These are phyloP conservation scores for Thymelicus sylvestris DNA, from an alignment of 2,888 invertebrate species.

Conservation along the genomic window DNA sequence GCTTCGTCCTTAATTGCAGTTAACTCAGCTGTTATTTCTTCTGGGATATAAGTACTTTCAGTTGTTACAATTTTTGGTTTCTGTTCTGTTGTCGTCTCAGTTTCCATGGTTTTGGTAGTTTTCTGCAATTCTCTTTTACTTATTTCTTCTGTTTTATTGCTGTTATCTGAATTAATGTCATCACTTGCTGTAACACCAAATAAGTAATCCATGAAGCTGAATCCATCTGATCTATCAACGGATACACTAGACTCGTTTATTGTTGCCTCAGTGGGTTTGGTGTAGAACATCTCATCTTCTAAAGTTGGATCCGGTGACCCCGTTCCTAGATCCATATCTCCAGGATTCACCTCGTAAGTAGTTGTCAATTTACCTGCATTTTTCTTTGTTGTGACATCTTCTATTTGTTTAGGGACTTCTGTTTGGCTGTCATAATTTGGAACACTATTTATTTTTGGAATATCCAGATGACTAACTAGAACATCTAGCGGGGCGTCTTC, in stretches of 20 bases:
- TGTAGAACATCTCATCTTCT: conserved; percentile 60
- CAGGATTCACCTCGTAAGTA: conserved; percentile 51
- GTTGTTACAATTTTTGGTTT: conserved; percentile 63
- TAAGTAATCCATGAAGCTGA: conserved; percentile 74
- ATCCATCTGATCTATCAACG: conserved; percentile 62
- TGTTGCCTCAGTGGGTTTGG: conserved; percentile 62
- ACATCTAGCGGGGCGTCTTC: conserved; percentile 53
- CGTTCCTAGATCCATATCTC: conserved; percentile 75
- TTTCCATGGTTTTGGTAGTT: conserved; percentile 42
- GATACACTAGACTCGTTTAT: conserved; percentile 47
- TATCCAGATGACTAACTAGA: conserved; percentile 57
- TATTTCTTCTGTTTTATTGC: conserved; percentile 45
- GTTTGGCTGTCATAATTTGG: conserved; percentile 41
- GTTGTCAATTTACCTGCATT: conserved; percentile 44
- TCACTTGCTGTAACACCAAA: conserved; percentile 70
- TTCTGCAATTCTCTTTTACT: conserved; percentile 42
- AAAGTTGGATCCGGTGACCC: conserved; percentile 69
- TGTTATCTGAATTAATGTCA: conserved; percentile 44
- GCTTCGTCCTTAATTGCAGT: conserved; percentile 39
- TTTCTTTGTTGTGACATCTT: conserved; percentile 42
- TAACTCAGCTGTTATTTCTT: conserved; percentile 67
- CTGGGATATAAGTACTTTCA: conserved; percentile 70
- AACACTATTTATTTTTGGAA: conserved; percentile 56
- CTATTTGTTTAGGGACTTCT: conserved; percentile 39
- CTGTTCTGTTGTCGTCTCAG: conserved; percentile 56